Evolutionary conservation across 2,888 invertebrate species (phyloP).

Genomic region (Conchocele bisecta): DNA sequence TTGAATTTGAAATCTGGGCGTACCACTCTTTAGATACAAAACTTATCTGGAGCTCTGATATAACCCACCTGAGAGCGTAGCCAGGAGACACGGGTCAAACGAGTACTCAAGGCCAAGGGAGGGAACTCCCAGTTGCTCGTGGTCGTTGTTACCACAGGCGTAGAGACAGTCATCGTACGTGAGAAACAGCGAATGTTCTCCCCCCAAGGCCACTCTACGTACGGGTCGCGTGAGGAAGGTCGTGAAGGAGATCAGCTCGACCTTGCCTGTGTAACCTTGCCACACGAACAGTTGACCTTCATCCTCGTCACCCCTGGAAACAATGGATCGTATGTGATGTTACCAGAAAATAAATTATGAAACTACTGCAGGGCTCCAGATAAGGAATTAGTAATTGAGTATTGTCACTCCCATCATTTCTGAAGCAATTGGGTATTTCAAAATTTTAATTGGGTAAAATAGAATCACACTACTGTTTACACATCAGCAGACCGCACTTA

Average conservation of each 20-base stretch:
- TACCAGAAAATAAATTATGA: neutral
- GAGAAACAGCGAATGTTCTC: slow-evolving; percentile 75
- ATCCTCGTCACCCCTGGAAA: slow-evolving; percentile 59
- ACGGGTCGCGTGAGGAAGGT: slow-evolving; percentile 64
- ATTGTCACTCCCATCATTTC: no score
- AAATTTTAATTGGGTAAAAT: no score
- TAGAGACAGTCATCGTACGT: slow-evolving; percentile 74
- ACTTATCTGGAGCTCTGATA: no score
- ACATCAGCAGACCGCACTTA: no score
- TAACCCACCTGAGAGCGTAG: slow-evolving; percentile 69
- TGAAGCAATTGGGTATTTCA: no score
- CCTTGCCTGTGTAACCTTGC: slow-evolving; percentile 72
- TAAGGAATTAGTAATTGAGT: no score
- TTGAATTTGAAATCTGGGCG: no score
- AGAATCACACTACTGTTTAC: no score
- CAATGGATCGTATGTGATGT: no score
- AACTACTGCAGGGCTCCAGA: no score
- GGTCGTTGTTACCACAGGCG: slow-evolving; percentile 76
- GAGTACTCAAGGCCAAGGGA: slow-evolving; percentile 53
- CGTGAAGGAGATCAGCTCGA: slow-evolving; percentile 66
- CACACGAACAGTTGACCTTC: slow-evolving; percentile 69
- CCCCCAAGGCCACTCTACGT: slow-evolving; percentile 71
- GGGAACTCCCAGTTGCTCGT: slow-evolving; percentile 79
- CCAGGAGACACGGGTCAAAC: slow-evolving; percentile 69
- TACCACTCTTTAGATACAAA: no score